Evolutionary conservation across 2,797 vertebrate species (phyloP).

Genomic region (Gymnothorax reevesii): DNA sequence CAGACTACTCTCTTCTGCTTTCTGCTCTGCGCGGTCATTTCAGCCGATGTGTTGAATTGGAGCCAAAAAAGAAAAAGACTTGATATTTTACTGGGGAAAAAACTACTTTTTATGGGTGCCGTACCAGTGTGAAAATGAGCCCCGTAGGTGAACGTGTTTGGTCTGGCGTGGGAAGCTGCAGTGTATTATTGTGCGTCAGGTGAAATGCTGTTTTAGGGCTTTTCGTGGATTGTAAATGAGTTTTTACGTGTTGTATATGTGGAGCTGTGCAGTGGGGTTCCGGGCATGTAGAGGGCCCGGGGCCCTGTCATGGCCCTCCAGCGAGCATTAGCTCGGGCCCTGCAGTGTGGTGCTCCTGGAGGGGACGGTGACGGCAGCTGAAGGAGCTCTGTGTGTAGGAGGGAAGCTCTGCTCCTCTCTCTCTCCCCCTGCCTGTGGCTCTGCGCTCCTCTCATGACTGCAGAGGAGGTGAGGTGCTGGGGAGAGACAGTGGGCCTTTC

Average conservation of each 20-base stretch:
- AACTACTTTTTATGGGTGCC: too few species aligned
- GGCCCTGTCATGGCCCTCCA: neutral
- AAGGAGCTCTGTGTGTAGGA: neutral
- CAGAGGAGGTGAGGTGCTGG: neutral
- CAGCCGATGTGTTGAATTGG: neutral
- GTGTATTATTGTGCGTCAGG: neutral
- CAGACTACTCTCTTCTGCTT: neutral
- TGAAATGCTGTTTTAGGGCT: neutral
- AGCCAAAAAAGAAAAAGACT: neutral
- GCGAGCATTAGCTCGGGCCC: neutral
- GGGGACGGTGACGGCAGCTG: neutral
- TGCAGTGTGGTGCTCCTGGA: neutral
- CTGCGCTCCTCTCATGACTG: neutral
- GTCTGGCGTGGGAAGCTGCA: neutral
- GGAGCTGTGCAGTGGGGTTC: neutral
- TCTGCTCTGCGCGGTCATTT: neutral
- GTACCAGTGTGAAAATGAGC: neutral
- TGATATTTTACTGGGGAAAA: neutral
- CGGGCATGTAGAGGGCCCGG: neutral
- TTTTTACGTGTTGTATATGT: neutral
- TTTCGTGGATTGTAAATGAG: neutral
- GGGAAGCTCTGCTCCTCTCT: neutral
- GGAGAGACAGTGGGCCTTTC: neutral
- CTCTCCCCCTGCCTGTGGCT: neutral
- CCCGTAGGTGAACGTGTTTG: neutral